A percentile compares a stretch with the other conserved stretches of the same genome.
Conservation (phyloP, 2,888 invertebrate genomes). For the Cheilosia urbana region DNA sequence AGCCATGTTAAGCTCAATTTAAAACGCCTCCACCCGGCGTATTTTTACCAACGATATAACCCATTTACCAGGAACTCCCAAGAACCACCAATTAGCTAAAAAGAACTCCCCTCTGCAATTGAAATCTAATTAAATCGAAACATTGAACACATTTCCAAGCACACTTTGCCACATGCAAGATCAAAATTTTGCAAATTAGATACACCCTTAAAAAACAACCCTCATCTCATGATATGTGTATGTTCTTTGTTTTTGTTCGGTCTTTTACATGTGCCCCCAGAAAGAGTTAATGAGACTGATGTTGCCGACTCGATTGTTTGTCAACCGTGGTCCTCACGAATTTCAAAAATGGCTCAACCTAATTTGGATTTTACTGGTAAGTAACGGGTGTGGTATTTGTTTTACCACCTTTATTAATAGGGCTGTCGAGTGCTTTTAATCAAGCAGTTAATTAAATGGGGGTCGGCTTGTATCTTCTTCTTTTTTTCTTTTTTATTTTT, state of each 20-base stretch:
- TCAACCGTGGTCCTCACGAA: constrained; percentile 95
- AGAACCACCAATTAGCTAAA: neutral
- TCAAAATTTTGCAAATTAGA: neutral
- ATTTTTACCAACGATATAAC: no score
- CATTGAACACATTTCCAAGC: constrained; percentile 11
- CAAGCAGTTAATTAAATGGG: constrained; percentile 35
- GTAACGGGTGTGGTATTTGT: constrained; percentile 50
- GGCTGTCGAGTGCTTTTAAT: constrained; percentile 6
- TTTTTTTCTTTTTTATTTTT: constrained; percentile 3
- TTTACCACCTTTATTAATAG: constrained; percentile 1
- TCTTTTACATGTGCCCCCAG: constrained; percentile 83
- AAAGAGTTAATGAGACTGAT: constrained; percentile 88
- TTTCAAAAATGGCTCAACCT: constrained; percentile 96
- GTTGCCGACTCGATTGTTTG: constrained; percentile 90
- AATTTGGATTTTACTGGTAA: constrained; percentile 96
- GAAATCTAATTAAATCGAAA: constrained; percentile 18
- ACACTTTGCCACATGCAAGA: neutral
- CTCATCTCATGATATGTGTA: neutral
- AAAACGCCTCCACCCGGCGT: no score
- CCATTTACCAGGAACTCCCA: no score
- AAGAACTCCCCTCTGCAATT: neutral
- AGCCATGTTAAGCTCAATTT: no score
- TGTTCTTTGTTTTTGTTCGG: neutral
- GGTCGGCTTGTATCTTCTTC: constrained; percentile 10
- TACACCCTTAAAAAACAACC: constrained; percentile 9